Conservation (phyloP, 2,113 vertebrate genomes). For the Amazona guildingii region DNA sequence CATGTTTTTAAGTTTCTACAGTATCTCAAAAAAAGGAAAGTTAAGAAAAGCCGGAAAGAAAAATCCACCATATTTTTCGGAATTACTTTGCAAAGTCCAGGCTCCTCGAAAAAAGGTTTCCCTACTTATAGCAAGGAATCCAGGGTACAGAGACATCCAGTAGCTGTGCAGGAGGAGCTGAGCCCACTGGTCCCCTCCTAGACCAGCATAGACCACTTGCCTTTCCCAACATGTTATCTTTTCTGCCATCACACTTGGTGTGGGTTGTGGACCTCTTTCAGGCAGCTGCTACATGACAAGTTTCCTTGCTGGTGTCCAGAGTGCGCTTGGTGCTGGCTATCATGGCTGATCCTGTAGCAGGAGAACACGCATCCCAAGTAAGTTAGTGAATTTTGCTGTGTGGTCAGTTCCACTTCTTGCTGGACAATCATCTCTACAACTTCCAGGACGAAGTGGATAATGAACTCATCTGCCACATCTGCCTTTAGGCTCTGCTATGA, state of each 20-base stretch:
- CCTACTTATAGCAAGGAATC: background rate
- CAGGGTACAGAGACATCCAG: background rate
- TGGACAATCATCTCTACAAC: constrained; percentile 81
- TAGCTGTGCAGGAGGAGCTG: accelerated
- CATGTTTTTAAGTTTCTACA: constrained; percentile 22
- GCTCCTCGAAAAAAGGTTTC: background rate
- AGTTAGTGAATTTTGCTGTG: constrained; percentile 68
- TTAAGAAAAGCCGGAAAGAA: constrained; percentile 8
- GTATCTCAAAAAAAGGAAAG: background rate
- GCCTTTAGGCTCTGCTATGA: constrained; percentile 81
- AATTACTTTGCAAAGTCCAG: background rate
- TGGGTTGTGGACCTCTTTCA: background rate
- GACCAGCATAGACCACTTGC: background rate
- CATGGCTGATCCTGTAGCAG: constrained; percentile 64
- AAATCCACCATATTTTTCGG: background rate
- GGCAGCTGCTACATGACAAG: background rate
- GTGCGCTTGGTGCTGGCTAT: background rate
- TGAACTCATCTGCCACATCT: constrained; percentile 83
- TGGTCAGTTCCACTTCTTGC: constrained; percentile 76
- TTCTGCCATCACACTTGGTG: background rate
- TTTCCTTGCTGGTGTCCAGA: background rate
- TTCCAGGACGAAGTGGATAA: constrained; percentile 83
- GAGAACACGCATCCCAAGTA: background rate
- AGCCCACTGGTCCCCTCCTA: background rate
- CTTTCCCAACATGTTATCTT: background rate